Evolutionary conservation across 2,797 vertebrate species (phyloP), one percentile per base, ranked within the genome.

Genomic region (Eutrigla gurnardus): DNA sequence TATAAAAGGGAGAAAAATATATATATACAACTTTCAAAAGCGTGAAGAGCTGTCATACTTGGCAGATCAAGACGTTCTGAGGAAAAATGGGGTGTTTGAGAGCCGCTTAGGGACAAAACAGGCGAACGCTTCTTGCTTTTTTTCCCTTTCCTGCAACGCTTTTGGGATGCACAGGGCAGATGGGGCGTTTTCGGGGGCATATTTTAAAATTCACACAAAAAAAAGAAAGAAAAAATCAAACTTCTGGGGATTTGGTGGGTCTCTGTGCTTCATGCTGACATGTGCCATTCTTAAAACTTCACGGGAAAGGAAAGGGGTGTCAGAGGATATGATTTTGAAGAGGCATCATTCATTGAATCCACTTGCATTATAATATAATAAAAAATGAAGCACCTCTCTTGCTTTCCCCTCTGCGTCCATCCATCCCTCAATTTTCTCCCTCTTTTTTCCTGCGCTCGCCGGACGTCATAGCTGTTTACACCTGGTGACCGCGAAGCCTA

Each of bases 31-130:
- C 83, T 90, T 93, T 92, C 88, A 93, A 92, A 93, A 79, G 90
- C 84, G 43, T 79, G 86, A 91, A 66, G 88, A 92, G 92, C 93
- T 93, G 93, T 93, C 92, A 93, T 45, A 84, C 72, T 88, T 83
- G 88, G 89, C 90, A 91, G 87, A 93, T 93, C 90, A 92, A 91
- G 86, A 92, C 74, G 80, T 93, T 89, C 81, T 74, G 70, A 78
- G 86, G 25, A 25, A 72, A 83, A 90, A 80, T 72, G 85, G 77
- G 81, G 82, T 82, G 86, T 89, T 90, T 89, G 90, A 88, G 83
- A 84, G 88, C 81, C 87, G 78, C 92, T 84, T 43, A 64, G 93
- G 92, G 91, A 91, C 85, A 70, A 25, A 86, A 84, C 82, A 83
- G 75, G 50, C 17, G 36, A 58, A 74, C 25, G 25, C 25, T 25